These are phyloP conservation scores for Leptogaster cylindrica DNA, from an alignment of 2,888 invertebrate genomes.

Conservation along the genomic window DNA sequence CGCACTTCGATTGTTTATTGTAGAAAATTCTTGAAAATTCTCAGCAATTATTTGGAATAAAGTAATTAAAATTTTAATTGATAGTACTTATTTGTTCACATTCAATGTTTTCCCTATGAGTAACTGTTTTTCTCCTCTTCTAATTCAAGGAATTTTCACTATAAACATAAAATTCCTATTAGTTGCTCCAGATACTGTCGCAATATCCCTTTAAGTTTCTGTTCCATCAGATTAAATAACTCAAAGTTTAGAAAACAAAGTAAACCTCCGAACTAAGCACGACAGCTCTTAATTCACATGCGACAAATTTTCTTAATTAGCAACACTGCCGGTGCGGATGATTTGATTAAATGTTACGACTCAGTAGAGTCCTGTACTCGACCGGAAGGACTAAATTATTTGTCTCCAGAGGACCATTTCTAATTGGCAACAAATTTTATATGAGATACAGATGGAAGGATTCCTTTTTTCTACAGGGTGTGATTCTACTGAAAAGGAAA, in stretches of 20 bases:
- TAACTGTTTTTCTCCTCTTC: no score
- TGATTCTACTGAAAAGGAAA: not conserved
- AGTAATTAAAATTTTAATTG: conserved; percentile 33
- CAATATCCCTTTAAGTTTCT: conserved; percentile 21
- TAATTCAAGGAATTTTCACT: not conserved
- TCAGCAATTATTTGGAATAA: no score
- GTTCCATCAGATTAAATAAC: conserved; percentile 24
- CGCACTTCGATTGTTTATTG: no score
- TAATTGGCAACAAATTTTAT: conserved; percentile 39
- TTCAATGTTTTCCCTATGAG: no score
- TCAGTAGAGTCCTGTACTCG: conserved; percentile 10
- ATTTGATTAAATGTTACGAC: conserved; percentile 42
- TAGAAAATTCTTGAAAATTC: no score
- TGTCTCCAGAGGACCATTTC: conserved; percentile 20
- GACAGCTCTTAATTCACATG: conserved; percentile 39
- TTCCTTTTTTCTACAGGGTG: not conserved
- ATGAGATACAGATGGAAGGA: no score
- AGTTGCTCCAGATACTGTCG: conserved; percentile 18
- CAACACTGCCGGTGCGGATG: conserved; percentile 25
- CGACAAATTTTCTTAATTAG: conserved; percentile 43
- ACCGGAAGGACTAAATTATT: conserved; percentile 33
- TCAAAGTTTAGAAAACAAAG: conserved; percentile 29
- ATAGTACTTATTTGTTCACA: no score
- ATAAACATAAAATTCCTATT: conserved; percentile 33
- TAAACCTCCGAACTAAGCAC: not conserved